phyloP scores from a whole-genome alignment of 2,888 invertebrate species.

The Sinopyrophorus schimmeli region DNA sequence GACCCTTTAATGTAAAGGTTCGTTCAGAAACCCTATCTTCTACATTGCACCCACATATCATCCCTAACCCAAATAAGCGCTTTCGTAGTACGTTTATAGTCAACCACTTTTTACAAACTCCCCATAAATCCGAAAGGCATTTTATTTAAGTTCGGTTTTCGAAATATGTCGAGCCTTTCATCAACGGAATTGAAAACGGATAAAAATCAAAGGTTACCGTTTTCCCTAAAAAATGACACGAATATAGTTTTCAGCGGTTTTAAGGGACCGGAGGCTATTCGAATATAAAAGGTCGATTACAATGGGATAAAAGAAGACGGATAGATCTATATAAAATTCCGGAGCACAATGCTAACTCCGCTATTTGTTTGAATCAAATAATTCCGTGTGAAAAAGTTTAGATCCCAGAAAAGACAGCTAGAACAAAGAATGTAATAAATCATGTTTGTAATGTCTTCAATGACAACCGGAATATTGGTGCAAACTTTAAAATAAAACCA shows the following conservation, averaged over 20 bases:
- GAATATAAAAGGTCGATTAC: slow-evolving; percentile 28
- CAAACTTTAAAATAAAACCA: slow-evolving; percentile 22
- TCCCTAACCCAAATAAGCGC: slow-evolving; percentile 21
- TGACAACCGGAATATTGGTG: slow-evolving; percentile 19
- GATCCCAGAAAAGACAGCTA: slow-evolving; percentile 14
- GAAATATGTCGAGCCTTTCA: slow-evolving; percentile 6
- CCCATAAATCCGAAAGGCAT: slow-evolving; percentile 12
- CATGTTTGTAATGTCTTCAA: slow-evolving; percentile 23
- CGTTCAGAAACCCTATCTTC: slow-evolving; percentile 15
- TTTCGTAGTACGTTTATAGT: slow-evolving; percentile 15
- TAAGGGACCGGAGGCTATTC: slow-evolving; percentile 11
- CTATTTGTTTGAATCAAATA: slow-evolving; percentile 30
- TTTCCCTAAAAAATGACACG: slow-evolving; percentile 20
- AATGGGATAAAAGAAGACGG: slow-evolving; percentile 29
- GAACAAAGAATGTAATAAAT: slow-evolving; percentile 25
- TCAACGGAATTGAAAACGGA: slow-evolving; percentile 19
- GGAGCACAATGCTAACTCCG: slow-evolving; percentile 24
- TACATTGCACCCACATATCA: slow-evolving; percentile 23
- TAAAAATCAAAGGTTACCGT: slow-evolving; percentile 15
- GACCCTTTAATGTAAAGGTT: slow-evolving; percentile 23
- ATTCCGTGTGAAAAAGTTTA: slow-evolving; percentile 27
- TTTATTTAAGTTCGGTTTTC: slow-evolving; percentile 11
- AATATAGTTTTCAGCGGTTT: slow-evolving; percentile 24
- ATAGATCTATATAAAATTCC: slow-evolving; percentile 28
- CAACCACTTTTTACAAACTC: slow-evolving; percentile 14